Base-by-base conservation (phyloP, 2,888 invertebrate species). In the Tortricodes alternella region DNA sequence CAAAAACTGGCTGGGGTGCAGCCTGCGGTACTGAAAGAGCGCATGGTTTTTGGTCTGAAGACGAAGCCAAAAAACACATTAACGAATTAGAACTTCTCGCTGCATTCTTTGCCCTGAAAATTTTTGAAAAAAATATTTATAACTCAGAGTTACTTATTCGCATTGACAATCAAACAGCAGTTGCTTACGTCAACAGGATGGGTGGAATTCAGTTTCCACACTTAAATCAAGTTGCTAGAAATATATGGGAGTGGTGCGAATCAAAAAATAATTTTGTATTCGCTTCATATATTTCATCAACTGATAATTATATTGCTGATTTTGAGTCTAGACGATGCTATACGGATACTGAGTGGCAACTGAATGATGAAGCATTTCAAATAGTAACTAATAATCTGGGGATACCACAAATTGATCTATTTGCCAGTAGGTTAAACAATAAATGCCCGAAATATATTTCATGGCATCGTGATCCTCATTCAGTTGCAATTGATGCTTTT, bases 221-320 rank as follows among this genome's bases (percentile, higher is more conserved):
- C 8, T 34, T 46, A 32, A 46, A 46, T 34, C 19, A 34, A 19
- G 13, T 46, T 7, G n/a, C 46, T 13, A 32, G 46, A 21, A 21
- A 46, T 7, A 35, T 35, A 13, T 35, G 35, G 35, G 16, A 35
- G 6, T 35, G 35, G 35, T 35, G 35, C 16, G 35, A 35, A 16
- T 13, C 35, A 35, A 35, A 9, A 34, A 46, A 46, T 13, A 46
- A 34, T 13, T 46, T 23, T 21, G 35, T 46, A 1, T 46, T 35
- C 23, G 46, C 46, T 15, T 37, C 46, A 1, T 48, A 48, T 24
- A 37, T 48, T 6, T 37, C 23, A 37, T 48, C 46, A 11, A 16
- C 23, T 24, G 37, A 37, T 6, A 48, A 48, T 24, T 24, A 19
- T 2, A n/a, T 37, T 1, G 46, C 46, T 7, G 35, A 37, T 37